Percentiles rank a stretch among this genome's conserved stretches.
Conservation (phyloP, 1,140 invertebrate genomes). For the Drosophila mayri region DNA sequence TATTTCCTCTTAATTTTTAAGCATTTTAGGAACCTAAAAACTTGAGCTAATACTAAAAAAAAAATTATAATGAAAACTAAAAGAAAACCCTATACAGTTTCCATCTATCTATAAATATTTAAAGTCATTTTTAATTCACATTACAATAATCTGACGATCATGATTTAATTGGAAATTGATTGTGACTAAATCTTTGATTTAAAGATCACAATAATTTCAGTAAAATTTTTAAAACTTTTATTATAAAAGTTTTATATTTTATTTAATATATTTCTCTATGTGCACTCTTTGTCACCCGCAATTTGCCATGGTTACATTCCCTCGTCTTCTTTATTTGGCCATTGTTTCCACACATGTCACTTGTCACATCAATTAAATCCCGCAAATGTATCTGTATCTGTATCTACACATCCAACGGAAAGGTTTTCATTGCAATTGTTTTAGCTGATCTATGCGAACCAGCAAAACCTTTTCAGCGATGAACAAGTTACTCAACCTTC, state of each 20-base stretch:
- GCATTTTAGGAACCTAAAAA: no score
- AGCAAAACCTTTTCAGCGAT: conserved; percentile 3
- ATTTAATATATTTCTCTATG: background rate
- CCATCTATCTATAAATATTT: background rate
- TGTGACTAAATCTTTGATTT: no score
- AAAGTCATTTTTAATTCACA: background rate
- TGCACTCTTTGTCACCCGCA: conserved; percentile 16
- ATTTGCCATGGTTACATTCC: conserved; percentile 11
- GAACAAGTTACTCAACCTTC: conserved; percentile 32
- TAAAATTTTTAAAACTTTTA: no score
- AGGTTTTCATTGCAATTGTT: conserved; percentile 53
- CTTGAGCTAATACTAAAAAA: no score
- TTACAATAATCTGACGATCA: no score
- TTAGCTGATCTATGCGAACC: conserved; percentile 37
- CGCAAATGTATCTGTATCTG: conserved; percentile 2
- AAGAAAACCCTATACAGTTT: no score
- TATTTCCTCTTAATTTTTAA: no score
- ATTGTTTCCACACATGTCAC: conserved; percentile 25
- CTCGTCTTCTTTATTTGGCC: conserved; percentile 13
- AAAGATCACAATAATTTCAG: background rate
- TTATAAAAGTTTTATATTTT: background rate
- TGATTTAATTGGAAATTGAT: background rate
- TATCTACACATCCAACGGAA: conserved; percentile 13
- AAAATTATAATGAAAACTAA: no score
- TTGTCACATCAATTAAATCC: conserved; percentile 67